Conservation (phyloP, 2,113 vertebrate genomes). For the Colaptes auratus region DNA sequence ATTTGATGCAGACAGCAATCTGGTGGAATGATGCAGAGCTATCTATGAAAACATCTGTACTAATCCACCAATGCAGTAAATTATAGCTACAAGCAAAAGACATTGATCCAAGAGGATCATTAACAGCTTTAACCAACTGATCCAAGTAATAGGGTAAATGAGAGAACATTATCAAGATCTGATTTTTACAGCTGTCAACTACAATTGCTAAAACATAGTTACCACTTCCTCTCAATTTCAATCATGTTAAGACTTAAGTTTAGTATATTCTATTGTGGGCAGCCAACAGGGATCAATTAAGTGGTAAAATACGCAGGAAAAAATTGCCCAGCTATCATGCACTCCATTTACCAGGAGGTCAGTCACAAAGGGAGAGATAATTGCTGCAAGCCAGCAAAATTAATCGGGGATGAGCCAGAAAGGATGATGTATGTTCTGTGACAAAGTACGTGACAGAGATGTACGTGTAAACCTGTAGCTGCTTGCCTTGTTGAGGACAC, state of each 20-base stretch:
- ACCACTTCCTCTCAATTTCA: slow-evolving; percentile 41
- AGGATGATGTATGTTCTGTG: slow-evolving; percentile 82
- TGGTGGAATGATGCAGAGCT: slow-evolving; percentile 77
- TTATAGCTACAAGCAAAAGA: slow-evolving; percentile 78
- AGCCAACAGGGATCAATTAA: slow-evolving; percentile 64
- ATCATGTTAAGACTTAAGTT: slow-evolving; percentile 50
- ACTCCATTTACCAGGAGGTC: slow-evolving; percentile 74
- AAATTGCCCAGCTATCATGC: slow-evolving; percentile 43
- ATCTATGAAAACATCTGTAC: slow-evolving; percentile 78
- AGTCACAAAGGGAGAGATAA: slow-evolving; percentile 75
- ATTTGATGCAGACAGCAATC: slow-evolving; percentile 76
- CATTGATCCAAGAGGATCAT: slow-evolving; percentile 83
- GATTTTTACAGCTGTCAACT: slow-evolving; percentile 68
- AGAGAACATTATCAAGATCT: slow-evolving; percentile 72
- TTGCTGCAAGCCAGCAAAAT: slow-evolving; percentile 77
- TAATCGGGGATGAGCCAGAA: slow-evolving; percentile 69
- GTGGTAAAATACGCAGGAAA: slow-evolving; percentile 38
- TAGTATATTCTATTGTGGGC: slow-evolving; percentile 33
- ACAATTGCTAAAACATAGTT: slow-evolving; percentile 16
- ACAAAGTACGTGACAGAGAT: slow-evolving; percentile 81
- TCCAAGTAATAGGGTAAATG: slow-evolving; percentile 77
- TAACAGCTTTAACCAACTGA: slow-evolving; percentile 80
- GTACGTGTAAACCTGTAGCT: slow-evolving; percentile 68
- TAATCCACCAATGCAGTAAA: slow-evolving; percentile 77
- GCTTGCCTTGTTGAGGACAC: slow-evolving; percentile 74